Base-by-base conservation (phyloP, 2,888 invertebrate genomes). In the Tachina fera region DNA sequence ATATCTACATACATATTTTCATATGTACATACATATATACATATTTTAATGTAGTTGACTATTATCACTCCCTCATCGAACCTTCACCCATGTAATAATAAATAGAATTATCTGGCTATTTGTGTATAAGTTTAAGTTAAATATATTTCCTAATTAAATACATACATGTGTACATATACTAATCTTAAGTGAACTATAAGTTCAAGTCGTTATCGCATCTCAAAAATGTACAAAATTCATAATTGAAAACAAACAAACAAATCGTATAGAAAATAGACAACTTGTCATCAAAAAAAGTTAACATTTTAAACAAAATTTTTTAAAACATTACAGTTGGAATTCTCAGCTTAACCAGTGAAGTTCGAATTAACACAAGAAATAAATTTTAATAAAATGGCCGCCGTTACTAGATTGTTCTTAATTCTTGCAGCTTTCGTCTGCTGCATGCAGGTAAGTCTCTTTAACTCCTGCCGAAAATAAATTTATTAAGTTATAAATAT, bases 371-470 rank as follows among this genome's bases (percentile, higher is more conserved):
- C 53, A 67, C n/a, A 71, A 68, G 9, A 74, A 47, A 14, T 22
- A 51, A 58, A 63, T 41, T 60, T 39, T 47, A 45, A 45, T 51
- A 83, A 72, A 74, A 88, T 88, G 88, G 71, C 87, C 58, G 61
- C 70, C 45, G 68, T 47, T 63, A 45, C 75, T 60, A 88, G 86
- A 80, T 70, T 76, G 47, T 72, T 87, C 47, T 49, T 88, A 51
- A 86, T 76, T 45, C 67, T 87, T 45, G 65, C 84, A 51, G 87
- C 83, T 60, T 68, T 88, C 49, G 45, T 87, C 39, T 87, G 87
- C 72, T 86, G 82, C 67, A 49, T 88, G 84, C 87, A 87, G 83
- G 88, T 87, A 72, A 71, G 84, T 74, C 13, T 61, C 51, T 14
- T 22, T n/a, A 31, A 39, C n/a, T 65, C 61, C 60, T 72, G 9